Percentiles rank a stretch among this genome's conserved stretches.
These are phyloP conservation scores for Lemur catta DNA, from an alignment of 2,797 vertebrate species.

Conservation along the genomic window DNA sequence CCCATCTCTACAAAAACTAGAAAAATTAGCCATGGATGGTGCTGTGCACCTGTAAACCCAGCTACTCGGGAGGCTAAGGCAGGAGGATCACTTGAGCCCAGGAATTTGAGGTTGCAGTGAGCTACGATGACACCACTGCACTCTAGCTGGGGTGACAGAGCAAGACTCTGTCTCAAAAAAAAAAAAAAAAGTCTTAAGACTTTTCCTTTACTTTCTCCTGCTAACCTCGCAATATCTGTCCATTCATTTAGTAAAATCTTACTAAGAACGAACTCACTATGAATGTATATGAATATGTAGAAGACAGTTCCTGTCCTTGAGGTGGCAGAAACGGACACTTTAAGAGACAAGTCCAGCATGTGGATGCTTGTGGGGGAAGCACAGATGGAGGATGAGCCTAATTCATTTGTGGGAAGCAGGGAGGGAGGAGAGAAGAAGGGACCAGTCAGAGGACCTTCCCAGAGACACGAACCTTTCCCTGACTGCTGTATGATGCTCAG, in stretches of 20 bases:
- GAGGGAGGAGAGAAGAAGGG: not conserved
- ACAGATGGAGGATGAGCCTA: not conserved
- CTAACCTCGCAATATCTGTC: not conserved
- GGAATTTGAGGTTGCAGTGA: not conserved
- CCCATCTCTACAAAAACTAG: not conserved
- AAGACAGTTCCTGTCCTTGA: not conserved
- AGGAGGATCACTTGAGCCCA: not conserved
- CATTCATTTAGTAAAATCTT: not conserved
- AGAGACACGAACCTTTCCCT: not conserved
- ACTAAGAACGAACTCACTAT: not conserved
- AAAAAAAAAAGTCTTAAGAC: not conserved
- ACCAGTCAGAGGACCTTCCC: not conserved
- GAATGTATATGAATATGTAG: not conserved
- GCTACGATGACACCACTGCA: not conserved
- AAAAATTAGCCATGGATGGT: not conserved
- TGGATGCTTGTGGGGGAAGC: not conserved
- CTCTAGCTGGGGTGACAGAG: not conserved
- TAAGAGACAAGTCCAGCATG: not conserved
- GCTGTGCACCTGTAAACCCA: not conserved
- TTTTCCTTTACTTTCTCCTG: conserved; percentile 19
- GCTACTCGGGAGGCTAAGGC: not conserved
- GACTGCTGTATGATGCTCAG: not conserved
- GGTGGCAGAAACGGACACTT: not conserved
- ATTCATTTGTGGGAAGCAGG: not conserved
- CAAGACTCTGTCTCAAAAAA: not conserved